A percentile compares a stretch with the other conserved stretches of the same genome.
These are phyloP conservation scores for Sicus ferrugineus DNA, from an alignment of 2,888 invertebrate genomes.

Conservation along the genomic window DNA sequence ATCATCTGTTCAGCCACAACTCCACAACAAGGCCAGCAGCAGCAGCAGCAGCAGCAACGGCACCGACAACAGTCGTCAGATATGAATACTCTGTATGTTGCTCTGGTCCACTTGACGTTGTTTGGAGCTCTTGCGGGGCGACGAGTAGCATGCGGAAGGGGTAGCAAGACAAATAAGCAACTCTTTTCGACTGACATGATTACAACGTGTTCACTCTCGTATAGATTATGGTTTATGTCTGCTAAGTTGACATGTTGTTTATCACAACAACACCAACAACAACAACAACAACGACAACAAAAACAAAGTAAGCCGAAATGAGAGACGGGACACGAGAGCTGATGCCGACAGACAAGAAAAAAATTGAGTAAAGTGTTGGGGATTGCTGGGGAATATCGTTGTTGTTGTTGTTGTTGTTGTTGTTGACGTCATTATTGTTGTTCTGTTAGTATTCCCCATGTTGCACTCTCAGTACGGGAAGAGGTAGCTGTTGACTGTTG, in stretches of 20 bases:
- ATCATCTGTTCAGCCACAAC: conserved; percentile 8
- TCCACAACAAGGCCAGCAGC: background rate
- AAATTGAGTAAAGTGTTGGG: background rate
- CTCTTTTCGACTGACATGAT: conserved; percentile 26
- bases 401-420: background rate
- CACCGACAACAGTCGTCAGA: background rate
- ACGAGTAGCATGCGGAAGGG: background rate
- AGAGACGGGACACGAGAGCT: background rate
- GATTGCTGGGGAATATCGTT: background rate
- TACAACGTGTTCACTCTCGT: conserved; percentile 37
- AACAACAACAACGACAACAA: conserved; percentile 3
- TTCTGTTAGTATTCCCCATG: background rate
- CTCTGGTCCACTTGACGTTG: too few relatives aligned
- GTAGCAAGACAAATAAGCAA: conserved; percentile 29
- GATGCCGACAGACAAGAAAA: background rate
- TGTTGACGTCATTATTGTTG: background rate
- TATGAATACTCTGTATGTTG: background rate
- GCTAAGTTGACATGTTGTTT: conserved; percentile 63
- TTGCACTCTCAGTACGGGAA: background rate
- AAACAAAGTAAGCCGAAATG: background rate
- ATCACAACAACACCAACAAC: conserved; percentile 45
- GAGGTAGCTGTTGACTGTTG: conserved; percentile 11
- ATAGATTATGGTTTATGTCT: conserved; percentile 64
- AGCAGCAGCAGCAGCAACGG: conserved; percentile 12
- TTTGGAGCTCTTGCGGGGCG: background rate